Conservation (phyloP, 2,113 vertebrate genomes). For the Sinocyclocheilus grahami region DNA sequence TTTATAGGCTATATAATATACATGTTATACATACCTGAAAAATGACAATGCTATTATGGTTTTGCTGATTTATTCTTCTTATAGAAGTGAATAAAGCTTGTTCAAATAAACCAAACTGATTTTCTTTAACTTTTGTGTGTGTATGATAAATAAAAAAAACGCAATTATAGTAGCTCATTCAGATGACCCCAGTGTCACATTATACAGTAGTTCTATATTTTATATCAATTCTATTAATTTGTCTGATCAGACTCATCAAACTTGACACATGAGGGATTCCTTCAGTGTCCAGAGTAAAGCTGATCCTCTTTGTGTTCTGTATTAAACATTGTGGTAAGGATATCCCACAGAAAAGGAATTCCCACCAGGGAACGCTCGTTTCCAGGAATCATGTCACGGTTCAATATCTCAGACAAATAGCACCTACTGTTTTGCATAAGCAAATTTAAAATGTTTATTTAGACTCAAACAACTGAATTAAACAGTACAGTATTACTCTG, state of each 20-base stretch:
- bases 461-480: neutral
- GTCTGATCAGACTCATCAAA: neutral
- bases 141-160: neutral
- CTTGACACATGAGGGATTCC: neutral
- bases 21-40: neutral
- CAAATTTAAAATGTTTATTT: neutral
- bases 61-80: neutral
- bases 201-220: neutral
- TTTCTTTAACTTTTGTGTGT: neutral
- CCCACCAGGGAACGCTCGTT: neutral
- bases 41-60: neutral
- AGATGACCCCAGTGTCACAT: neutral
- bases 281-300: neutral
- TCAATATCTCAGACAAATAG: neutral
- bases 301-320: neutral
- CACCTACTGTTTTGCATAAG: neutral
- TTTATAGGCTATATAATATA: neutral
- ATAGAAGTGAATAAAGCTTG: constrained; percentile 3
- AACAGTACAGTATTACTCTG: neutral
- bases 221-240: neutral
- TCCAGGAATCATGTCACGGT: neutral
- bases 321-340: neutral
- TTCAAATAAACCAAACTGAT: neutral
- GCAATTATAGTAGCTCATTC: neutral
- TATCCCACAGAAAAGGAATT: constrained; percentile 7